Conservation (phyloP, 2,888 invertebrate genomes). For the Eilema depressum region DNA sequence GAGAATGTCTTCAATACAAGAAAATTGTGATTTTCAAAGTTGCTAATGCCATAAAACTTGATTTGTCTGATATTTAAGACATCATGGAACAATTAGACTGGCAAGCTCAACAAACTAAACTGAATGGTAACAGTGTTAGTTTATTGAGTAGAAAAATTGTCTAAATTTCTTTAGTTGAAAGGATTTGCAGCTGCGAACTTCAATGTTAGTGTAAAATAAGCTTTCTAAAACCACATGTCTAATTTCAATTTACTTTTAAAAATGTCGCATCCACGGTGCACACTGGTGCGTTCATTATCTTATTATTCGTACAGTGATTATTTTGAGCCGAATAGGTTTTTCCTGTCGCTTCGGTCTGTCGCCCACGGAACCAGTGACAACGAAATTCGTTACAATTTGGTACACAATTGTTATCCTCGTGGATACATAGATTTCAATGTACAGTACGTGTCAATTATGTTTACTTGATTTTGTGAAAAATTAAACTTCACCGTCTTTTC, state of each 20-base stretch:
- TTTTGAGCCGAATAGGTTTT: conserved; percentile 63
- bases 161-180: no score
- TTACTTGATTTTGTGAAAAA: background rate
- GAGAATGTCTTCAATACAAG: conserved; percentile 1
- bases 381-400: conserved; percentile 64
- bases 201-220: background rate
- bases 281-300: conserved; percentile 35
- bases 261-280: conserved; percentile 39
- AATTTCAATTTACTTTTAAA: conserved; percentile 23
- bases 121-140: no score
- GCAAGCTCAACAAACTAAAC: background rate
- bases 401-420: conserved; percentile 20
- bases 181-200: background rate
- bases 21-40: background rate
- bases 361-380: conserved; percentile 70
- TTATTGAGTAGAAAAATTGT: background rate
- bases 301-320: conserved; percentile 31
- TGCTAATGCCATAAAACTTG: background rate
- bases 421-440: conserved; percentile 12
- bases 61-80: background rate
- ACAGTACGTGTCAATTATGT: background rate
- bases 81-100: background rate
- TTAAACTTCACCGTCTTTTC: background rate
- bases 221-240: conserved; percentile 10
- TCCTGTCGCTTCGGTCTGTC: conserved; percentile 68